Evolutionary conservation across 92 coral and sea anemone species (phyloP).

Genomic region (Montipora capitata): DNA sequence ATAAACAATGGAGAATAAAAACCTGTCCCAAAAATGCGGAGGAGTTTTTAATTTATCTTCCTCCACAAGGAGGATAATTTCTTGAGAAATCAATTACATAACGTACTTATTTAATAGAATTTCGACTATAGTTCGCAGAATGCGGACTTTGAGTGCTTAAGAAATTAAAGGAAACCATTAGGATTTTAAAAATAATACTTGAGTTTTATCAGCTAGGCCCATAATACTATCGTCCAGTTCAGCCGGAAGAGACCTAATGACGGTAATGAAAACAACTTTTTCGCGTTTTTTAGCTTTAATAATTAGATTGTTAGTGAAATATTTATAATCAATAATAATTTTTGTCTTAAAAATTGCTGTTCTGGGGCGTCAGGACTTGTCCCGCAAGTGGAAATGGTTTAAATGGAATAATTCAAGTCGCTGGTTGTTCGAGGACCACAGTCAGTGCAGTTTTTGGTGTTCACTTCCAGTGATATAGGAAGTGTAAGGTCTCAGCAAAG

Average conservation of each 20-base stretch:
- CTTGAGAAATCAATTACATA: background rate
- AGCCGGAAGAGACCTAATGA: no score
- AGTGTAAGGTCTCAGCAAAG: background rate
- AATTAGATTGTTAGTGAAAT: no score
- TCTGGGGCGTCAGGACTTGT: no score
- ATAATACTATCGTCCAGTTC: background rate
- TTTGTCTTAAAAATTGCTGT: no score
- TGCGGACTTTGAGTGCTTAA: background rate
- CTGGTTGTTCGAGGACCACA: background rate
- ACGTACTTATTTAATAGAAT: background rate
- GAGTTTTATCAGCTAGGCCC: background rate
- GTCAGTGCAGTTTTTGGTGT: background rate
- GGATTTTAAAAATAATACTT: background rate
- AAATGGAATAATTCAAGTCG: background rate
- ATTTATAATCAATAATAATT: no score
- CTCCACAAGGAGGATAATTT: background rate
- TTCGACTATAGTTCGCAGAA: conserved; percentile 1
- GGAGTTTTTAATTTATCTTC: background rate
- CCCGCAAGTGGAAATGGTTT: background rate
- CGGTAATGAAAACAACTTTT: no score
- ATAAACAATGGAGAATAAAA: no score
- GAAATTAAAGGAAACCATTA: background rate
- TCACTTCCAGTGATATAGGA: background rate
- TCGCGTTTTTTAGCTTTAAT: no score
- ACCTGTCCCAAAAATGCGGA: background rate